A percentile compares a stretch with the other conserved stretches of the same genome.
Evolutionary conservation across 2,888 invertebrate genomes (phyloP).

Genomic region (Dusona sp.): DNA sequence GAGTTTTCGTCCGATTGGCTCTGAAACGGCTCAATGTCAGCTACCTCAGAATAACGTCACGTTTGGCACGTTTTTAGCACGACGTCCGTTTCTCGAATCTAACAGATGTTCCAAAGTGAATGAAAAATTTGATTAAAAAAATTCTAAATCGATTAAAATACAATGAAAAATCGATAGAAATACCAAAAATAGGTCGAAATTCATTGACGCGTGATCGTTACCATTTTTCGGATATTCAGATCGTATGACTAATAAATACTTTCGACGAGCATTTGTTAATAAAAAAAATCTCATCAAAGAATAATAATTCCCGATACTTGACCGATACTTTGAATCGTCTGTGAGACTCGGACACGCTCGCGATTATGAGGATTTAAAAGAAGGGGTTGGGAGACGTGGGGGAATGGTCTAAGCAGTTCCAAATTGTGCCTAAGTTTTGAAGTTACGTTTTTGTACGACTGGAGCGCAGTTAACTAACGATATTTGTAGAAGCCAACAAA

Average conservation of each 20-base stretch:
- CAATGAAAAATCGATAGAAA: conserved; percentile 35
- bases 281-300: not conserved
- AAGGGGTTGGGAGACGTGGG: conserved; percentile 61
- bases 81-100: conserved; percentile 70
- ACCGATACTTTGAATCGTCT: conserved; percentile 50
- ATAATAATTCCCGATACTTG: no score
- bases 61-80: conserved; percentile 75
- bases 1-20: conserved; percentile 82
- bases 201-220: not conserved
- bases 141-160: conserved; percentile 14
- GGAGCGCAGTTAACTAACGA: conserved; percentile 73
- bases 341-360: conserved; percentile 66
- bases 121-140: not conserved
- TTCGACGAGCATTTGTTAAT: not conserved
- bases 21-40: conserved; percentile 83
- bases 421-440: conserved; percentile 85
- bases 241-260: not conserved
- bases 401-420: conserved; percentile 83
- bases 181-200: not conserved
- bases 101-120: conserved; percentile 40
- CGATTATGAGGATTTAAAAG: conserved; percentile 64
- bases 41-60: conserved; percentile 82
- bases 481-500: conserved; percentile 69
- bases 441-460: conserved; percentile 81
- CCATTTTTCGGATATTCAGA: not conserved